These are phyloP conservation scores for Psammodynastes pulverulentus DNA, from an alignment of 2,113 vertebrate genomes.

Conservation along the genomic window DNA sequence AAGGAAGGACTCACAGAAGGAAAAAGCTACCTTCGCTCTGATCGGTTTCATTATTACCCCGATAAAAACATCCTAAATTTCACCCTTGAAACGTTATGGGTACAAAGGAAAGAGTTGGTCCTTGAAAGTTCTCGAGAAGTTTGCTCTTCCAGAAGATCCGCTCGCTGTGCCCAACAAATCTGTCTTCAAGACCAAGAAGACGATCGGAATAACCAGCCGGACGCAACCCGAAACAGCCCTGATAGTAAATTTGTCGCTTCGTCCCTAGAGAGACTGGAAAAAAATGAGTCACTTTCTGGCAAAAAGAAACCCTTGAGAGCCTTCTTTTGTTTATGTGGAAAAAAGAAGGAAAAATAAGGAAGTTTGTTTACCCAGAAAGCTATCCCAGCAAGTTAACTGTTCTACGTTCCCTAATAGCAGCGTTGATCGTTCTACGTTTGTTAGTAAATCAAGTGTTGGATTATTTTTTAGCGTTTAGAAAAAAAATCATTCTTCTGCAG, in stretches of 20 bases:
- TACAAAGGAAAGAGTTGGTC: not conserved
- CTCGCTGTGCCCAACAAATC: not conserved
- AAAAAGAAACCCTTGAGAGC: fast-evolving
- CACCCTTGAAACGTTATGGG: not conserved
- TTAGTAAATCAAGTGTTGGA: not conserved
- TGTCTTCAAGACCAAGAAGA: not conserved
- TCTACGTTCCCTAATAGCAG: not conserved
- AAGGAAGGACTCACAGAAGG: not conserved
- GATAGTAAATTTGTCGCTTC: too few relatives aligned
- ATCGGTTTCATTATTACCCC: not conserved
- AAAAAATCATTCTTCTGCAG: not conserved
- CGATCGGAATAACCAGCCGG: not conserved
- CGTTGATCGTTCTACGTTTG: not conserved
- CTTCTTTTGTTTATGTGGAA: not conserved
- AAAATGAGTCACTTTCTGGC: not conserved
- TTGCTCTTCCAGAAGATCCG: not conserved
- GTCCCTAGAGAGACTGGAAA: not conserved
- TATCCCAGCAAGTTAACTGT: not conserved
- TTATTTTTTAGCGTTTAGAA: not conserved
- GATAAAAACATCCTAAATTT: not conserved
- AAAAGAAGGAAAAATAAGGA: not conserved
- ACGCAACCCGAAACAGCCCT: not conserved
- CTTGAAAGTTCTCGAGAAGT: not conserved
- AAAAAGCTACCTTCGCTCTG: too few relatives aligned
- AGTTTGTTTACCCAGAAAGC: not conserved